Percentiles rank a stretch among this genome's conserved stretches.
Evolutionary conservation across 2,113 vertebrate species (phyloP).

Genomic region (Neolamprologus hecqui): DNA sequence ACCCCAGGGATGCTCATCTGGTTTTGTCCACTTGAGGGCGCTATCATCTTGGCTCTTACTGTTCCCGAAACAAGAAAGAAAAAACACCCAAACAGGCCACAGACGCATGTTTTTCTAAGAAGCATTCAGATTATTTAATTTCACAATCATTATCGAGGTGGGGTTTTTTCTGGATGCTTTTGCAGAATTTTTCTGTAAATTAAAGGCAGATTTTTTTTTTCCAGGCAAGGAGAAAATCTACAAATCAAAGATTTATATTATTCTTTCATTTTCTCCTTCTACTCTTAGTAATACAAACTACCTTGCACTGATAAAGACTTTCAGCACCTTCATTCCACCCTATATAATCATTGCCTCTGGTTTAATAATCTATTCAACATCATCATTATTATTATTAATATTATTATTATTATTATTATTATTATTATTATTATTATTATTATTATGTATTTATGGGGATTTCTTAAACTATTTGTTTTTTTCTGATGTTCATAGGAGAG

Average conservation of each 20-base stretch:
- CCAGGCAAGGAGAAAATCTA: neutral
- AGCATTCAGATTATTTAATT: neutral
- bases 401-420: too few species aligned
- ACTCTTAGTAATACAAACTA: neutral
- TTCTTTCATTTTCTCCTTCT: neutral
- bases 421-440: neutral
- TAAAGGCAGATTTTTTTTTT: neutral
- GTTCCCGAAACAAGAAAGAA: neutral
- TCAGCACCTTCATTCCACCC: neutral
- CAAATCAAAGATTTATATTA: neutral
- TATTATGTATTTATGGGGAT: neutral
- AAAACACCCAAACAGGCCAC: neutral
- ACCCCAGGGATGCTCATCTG: neutral
- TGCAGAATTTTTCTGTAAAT: neutral
- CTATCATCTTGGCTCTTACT: neutral
- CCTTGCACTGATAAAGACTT: neutral
- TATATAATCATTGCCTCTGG: neutral
- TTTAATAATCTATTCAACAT: neutral
- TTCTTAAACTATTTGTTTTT: neutral
- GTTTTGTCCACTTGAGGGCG: constrained; percentile 35
- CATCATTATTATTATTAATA: too few species aligned
- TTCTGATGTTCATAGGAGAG: neutral
- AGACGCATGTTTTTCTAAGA: neutral
- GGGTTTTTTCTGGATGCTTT: neutral
- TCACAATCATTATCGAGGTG: neutral